A percentile compares a stretch with the other conserved stretches of the same genome.
Conservation (phyloP, 2,888 invertebrate species). For the Acanthosepion esculentum region DNA sequence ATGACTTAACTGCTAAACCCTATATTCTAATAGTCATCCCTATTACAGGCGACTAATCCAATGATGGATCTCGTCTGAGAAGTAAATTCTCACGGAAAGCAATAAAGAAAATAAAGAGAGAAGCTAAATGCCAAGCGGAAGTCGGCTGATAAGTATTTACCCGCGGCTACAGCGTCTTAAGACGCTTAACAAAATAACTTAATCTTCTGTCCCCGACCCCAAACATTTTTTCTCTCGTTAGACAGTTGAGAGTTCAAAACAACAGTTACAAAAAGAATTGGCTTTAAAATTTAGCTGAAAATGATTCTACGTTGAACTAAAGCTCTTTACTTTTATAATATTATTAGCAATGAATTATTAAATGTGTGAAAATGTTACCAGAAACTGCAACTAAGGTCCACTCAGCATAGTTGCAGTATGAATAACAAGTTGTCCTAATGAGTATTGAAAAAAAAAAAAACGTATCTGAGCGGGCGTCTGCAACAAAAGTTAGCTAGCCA, state of each 20-base stretch:
- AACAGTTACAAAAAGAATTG: not conserved
- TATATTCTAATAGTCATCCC: not conserved
- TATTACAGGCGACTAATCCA: not conserved
- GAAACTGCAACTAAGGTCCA: too few relatives aligned
- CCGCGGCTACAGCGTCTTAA: not conserved
- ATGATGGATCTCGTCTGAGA: not conserved
- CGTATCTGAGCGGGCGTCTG: too few relatives aligned
- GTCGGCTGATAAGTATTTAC: constrained; percentile 3
- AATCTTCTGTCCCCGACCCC: not conserved
- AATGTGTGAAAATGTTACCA: too few relatives aligned
- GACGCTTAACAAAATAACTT: constrained; percentile 16
- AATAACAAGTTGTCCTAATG: too few relatives aligned
- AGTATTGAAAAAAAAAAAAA: too few relatives aligned
- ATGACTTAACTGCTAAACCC: not conserved
- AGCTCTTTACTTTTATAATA: too few relatives aligned
- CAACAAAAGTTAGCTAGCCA: too few relatives aligned
- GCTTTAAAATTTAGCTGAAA: too few relatives aligned
- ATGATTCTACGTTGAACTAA: too few relatives aligned
- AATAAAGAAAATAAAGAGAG: constrained; percentile 17
- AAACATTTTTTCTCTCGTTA: not conserved
- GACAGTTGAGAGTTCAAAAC: not conserved
- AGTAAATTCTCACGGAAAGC: constrained; percentile 33
- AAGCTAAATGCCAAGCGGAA: constrained; percentile 17
- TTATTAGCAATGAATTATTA: too few relatives aligned
- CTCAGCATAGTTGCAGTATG: too few relatives aligned